phyloP scores from a whole-genome alignment of 2,888 invertebrate genomes.

The Petrolisthes cinctipes region DNA sequence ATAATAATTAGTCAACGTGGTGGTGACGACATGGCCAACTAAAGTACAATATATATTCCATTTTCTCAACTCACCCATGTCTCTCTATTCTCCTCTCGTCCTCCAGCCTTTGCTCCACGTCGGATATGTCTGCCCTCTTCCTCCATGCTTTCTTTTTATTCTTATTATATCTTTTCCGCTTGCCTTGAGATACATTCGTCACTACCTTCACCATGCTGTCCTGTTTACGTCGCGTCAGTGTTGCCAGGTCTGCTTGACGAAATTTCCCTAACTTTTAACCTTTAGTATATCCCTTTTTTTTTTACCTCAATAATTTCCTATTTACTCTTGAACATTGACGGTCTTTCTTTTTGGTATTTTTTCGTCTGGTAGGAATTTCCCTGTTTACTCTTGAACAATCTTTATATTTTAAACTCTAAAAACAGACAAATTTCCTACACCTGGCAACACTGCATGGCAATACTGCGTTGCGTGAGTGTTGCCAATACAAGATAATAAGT shows the following conservation, averaged over 20 bases:
- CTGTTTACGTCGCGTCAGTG: conserved; percentile 7
- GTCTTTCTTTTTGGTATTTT: background rate
- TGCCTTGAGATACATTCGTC: background rate
- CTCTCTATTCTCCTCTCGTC: conserved; percentile 32
- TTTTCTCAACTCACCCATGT: conserved; percentile 14
- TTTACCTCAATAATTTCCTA: background rate
- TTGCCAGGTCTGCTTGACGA: no score
- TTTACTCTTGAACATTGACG: no score
- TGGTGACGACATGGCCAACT: no score
- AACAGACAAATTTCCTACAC: no score
- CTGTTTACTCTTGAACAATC: no score
- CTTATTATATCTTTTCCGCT: conserved; percentile 32
- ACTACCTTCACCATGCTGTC: conserved; percentile 39
- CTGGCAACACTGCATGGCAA: no score
- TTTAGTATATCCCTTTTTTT: no score
- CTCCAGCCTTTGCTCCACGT: conserved; percentile 21
- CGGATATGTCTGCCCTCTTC: conserved; percentile 24
- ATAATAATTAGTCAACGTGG: no score
- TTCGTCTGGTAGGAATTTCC: background rate
- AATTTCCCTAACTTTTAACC: background rate
- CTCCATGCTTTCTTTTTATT: conserved; percentile 48
- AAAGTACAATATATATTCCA: no score
- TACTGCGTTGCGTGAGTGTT: no score
- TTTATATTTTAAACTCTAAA: background rate
- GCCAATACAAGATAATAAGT: no score